Percentiles rank a stretch among this genome's conserved stretches.
These are phyloP conservation scores for Lottia scabra DNA, from an alignment of 2,888 invertebrate genomes.

Conservation along the genomic window DNA sequence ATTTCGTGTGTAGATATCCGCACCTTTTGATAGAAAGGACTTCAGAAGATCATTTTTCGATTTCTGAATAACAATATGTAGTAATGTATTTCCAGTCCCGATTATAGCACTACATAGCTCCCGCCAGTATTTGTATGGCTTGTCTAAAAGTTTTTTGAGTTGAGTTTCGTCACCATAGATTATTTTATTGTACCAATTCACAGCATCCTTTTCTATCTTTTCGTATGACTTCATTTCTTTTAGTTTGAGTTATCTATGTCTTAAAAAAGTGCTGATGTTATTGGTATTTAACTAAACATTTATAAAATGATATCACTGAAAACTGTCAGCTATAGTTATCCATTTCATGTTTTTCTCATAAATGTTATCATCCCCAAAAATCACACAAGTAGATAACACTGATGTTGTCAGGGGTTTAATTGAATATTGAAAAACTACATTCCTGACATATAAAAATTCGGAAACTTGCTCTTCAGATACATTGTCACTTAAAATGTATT, in stretches of 20 bases:
- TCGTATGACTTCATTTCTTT: constrained; percentile 32
- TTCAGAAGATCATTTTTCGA: constrained; percentile 44
- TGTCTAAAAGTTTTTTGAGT: constrained; percentile 37
- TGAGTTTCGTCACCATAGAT: constrained; percentile 41
- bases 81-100: constrained; percentile 47
- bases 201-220: constrained; percentile 41
- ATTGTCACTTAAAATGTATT: no score
- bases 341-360: no score
- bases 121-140: constrained; percentile 36
- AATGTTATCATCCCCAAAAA: no score
- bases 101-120: constrained; percentile 54
- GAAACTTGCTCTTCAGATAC: no score
- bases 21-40: constrained; percentile 46
- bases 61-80: constrained; percentile 51
- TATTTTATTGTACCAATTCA: constrained; percentile 41
- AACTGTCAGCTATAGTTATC: no score
- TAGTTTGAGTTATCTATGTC: not conserved
- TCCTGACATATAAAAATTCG: no score
- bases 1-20: constrained; percentile 51
- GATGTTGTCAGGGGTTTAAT: no score
- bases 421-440: no score
- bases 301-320: no score
- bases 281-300: no score
- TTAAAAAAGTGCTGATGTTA: not conserved
- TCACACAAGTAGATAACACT: no score